A percentile compares a stretch with the other conserved stretches of the same genome.
phyloP scores from a whole-genome alignment of 2,888 invertebrate species.

The Teleogryllus oceanicus region DNA sequence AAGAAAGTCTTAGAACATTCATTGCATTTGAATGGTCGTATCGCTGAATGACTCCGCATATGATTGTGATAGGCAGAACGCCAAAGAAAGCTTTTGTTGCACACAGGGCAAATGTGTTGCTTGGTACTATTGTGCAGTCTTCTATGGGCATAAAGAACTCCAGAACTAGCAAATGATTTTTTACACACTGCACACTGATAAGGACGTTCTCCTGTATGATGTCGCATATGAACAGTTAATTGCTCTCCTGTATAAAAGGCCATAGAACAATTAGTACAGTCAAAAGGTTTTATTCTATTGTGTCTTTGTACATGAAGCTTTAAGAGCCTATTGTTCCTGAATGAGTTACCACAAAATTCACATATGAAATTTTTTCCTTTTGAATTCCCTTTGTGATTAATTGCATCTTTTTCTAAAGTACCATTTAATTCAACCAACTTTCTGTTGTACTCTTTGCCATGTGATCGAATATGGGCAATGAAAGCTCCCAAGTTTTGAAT shows the following conservation, averaged over 20 bases:
- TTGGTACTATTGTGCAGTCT: neutral
- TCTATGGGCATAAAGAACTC: neutral
- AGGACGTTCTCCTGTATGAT: conserved; percentile 25
- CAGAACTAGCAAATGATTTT: conserved; percentile 12
- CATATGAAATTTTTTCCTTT: conserved; percentile 19
- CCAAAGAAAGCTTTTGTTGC: neutral
- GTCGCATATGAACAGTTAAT: conserved; percentile 27
- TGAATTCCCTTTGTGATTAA: too few relatives aligned
- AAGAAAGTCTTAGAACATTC: neutral
- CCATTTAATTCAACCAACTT: too few relatives aligned
- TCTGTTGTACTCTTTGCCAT: too few relatives aligned
- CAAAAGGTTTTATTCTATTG: conserved; percentile 12
- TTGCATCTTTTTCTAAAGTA: too few relatives aligned
- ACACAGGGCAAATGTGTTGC: neutral
- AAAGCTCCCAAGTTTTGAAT: too few relatives aligned
- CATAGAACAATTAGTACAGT: conserved; percentile 24
- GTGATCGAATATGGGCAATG: too few relatives aligned
- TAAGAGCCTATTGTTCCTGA: conserved; percentile 33
- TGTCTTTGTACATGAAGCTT: conserved; percentile 22
- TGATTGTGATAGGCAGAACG: conserved; percentile 6
- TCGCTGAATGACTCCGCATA: conserved; percentile 19
- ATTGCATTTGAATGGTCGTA: conserved; percentile 19
- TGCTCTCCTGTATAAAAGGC: conserved; percentile 21
- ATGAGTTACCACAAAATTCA: conserved; percentile 29
- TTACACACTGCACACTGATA: conserved; percentile 26